Base-by-base conservation (phyloP, 2,888 invertebrate genomes). In the Ophioninae sp. region DNA sequence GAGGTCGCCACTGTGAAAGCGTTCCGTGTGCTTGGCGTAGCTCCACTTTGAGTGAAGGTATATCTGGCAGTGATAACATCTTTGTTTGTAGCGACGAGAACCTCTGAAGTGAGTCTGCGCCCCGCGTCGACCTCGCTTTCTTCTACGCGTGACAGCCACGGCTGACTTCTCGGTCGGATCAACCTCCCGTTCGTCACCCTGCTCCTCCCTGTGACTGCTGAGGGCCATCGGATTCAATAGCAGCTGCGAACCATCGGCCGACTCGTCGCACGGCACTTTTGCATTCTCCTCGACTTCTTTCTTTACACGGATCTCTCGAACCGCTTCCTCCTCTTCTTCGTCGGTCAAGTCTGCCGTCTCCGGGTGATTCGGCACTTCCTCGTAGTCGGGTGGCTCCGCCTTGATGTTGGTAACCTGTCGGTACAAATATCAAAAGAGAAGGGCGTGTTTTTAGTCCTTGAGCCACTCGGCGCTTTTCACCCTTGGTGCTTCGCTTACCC, bases 281-380 rank as follows among this genome's bases (percentile, higher is more conserved):
- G 89, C 89, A 1, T 89, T 89, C 81, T 91, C 88, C 91, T 93
- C 83, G 7, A 93, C 87, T 78, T 94, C 95, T 84, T 93, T 93
- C 87, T 94, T 95, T 44, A 95, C 93, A 85, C 93, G 8, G 0
- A 59, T 13, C 17, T 93, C 93, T 3, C n/a, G 44, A 5, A 57
- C 39, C 17, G 50, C 17, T 0, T 50, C 50, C 17, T 50, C 50
- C 17, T 50, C 44, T 8, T 44, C 50, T 13, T 50, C 50, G 50
- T 50, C 50, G 17, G 17, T 50, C 50, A 10, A 0, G 17, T 17
- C 17, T 0, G 17, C 50, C 50, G 17, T 50, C 50, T 50, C 50
- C 50, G 5, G 50, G 17, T 17, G 50, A 50, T 17, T 50, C 50
- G 50, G 5, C 13, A 17, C 2, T 17, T 50, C 50, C 17, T 50